Conservation (phyloP, 2,113 vertebrate species). For the Psammodynastes pulverulentus region DNA sequence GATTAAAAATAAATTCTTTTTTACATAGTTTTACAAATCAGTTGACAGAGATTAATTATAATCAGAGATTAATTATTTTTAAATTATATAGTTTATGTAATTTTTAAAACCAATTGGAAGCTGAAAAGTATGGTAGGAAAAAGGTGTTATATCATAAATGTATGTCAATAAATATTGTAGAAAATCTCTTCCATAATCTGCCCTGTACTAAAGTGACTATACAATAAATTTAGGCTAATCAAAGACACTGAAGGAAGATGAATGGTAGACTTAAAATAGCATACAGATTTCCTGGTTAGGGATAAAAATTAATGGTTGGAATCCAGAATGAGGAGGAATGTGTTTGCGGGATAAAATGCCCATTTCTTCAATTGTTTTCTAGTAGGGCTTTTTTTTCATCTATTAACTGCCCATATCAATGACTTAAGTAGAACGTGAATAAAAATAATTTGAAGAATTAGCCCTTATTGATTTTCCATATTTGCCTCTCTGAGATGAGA, state of each 20-base stretch:
- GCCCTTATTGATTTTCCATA: not conserved
- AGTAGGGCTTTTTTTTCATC: not conserved
- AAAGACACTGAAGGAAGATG: slow-evolving; percentile 16
- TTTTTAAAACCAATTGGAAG: not conserved
- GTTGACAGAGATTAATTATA: slow-evolving; percentile 3
- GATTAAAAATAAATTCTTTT: slow-evolving; percentile 15
- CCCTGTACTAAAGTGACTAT: not conserved
- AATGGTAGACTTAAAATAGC: not conserved
- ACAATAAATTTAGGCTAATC: slow-evolving; percentile 26
- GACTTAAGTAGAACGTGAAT: slow-evolving; percentile 30
- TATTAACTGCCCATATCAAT: slow-evolving; percentile 18
- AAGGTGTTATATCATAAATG: not conserved
- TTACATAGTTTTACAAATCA: not conserved
- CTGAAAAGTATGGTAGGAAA: not conserved
- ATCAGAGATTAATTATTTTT: not conserved
- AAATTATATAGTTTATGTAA: not conserved
- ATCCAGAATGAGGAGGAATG: not conserved
- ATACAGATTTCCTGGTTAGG: not conserved
- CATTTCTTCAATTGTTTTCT: not conserved
- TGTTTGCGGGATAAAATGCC: not conserved
- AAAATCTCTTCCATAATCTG: not conserved
- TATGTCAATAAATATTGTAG: not conserved
- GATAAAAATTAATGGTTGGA: not conserved
- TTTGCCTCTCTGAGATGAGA: slow-evolving; percentile 28
- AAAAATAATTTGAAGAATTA: slow-evolving; percentile 9